Percentiles rank a stretch among this genome's conserved stretches.
These are phyloP conservation scores for Helicoverpa assulta DNA, from an alignment of 2,888 invertebrate genomes.

Conservation along the genomic window DNA sequence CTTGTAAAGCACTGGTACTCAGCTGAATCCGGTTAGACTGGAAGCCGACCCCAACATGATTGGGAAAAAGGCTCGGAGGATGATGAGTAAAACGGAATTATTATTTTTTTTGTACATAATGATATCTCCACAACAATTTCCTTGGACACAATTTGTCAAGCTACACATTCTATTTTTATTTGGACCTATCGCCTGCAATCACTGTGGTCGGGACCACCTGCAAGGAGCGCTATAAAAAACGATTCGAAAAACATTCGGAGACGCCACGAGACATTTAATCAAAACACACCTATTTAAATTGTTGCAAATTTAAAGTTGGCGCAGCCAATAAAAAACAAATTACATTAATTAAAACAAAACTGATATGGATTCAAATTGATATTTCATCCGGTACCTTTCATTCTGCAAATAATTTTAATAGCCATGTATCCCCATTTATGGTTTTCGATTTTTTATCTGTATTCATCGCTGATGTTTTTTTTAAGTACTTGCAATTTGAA, in stretches of 20 bases:
- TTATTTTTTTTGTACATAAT: conserved; percentile 44
- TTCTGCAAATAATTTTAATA: background rate
- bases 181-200: conserved; percentile 32
- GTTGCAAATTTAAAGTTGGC: background rate
- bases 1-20: too few relatives aligned
- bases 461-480: background rate
- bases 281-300: conserved; percentile 25
- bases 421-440: background rate
- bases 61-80: too few relatives aligned
- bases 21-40: too few relatives aligned
- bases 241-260: conserved; percentile 25
- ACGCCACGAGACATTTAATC: conserved; percentile 27
- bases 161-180: conserved; percentile 32
- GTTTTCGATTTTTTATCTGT: background rate
- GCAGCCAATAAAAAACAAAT: background rate
- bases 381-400: background rate
- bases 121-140: conserved; percentile 46
- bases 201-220: conserved; percentile 53
- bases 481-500: background rate
- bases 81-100: too few relatives aligned
- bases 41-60: too few relatives aligned
- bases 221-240: conserved; percentile 33
- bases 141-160: conserved; percentile 34
- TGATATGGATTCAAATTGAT: background rate
- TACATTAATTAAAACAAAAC: background rate